A percentile compares a stretch with the other conserved stretches of the same genome.
Evolutionary conservation across 2,888 invertebrate species (phyloP).

Genomic region (Morpho helenor): DNA sequence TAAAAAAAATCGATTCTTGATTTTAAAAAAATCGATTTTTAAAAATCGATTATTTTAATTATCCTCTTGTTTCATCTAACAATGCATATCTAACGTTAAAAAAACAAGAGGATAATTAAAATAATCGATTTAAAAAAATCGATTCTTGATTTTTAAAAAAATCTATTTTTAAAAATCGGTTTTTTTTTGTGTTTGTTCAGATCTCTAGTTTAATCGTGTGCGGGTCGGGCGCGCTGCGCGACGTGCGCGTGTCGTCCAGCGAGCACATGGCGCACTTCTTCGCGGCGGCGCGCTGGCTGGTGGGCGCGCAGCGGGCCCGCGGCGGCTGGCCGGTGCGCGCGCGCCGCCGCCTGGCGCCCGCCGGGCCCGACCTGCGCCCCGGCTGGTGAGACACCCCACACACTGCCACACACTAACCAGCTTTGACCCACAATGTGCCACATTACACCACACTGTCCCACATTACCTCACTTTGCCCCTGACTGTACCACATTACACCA

Average conservation of each 20-base stretch:
- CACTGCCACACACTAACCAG: neutral
- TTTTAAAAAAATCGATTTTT: no score
- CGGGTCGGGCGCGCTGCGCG: conserved; percentile 87
- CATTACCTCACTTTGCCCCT: neutral
- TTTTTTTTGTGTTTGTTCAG: conserved; percentile 50
- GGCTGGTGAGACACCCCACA: conserved; percentile 82
- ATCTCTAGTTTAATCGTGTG: conserved; percentile 82
- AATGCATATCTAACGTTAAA: no score
- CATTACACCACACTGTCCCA: no score
- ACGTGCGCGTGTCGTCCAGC: conserved; percentile 87
- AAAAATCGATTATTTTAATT: no score
- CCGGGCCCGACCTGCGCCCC: conserved; percentile 87
- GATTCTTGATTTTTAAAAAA: no score
- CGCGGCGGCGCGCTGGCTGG: conserved; percentile 96
- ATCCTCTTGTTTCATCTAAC: no score
- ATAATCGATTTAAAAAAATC: no score
- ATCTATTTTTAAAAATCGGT: no score
- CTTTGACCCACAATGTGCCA: no score
- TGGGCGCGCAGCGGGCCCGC: conserved; percentile 88
- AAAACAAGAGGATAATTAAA: no score
- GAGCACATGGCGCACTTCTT: conserved; percentile 95
- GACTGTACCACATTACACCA: neutral
- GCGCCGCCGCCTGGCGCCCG: conserved; percentile 86
- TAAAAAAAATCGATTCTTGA: no score
- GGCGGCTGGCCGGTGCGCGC: conserved; percentile 97